Evolutionary conservation across 2,113 vertebrate genomes (phyloP).

Genomic region (Sylvia atricapilla): DNA sequence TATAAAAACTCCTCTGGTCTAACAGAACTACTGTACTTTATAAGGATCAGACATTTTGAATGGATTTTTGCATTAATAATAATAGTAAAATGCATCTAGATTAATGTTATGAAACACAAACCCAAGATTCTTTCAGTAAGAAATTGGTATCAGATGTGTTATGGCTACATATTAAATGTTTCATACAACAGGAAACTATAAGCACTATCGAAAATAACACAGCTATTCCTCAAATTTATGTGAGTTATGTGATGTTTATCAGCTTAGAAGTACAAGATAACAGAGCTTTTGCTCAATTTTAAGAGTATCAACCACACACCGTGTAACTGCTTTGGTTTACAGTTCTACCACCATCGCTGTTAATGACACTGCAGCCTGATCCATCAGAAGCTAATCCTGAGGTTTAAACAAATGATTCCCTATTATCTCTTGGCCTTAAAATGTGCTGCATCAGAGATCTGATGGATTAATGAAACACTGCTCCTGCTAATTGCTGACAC

Average conservation of each 20-base stretch:
- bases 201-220: background rate
- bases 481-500: constrained; percentile 87
- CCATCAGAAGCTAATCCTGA: constrained; percentile 68
- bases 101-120: background rate
- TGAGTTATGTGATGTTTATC: background rate
- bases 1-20: background rate
- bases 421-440: constrained; percentile 75
- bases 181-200: background rate
- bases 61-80: background rate
- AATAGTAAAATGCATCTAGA: background rate
- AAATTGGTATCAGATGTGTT: background rate
- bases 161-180: background rate
- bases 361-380: constrained; percentile 16
- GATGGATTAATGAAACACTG: constrained; percentile 84
- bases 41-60: background rate
- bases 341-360: background rate
- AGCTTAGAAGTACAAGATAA: background rate
- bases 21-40: background rate
- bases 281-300: background rate
- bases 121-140: background rate
- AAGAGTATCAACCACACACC: background rate
- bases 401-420: constrained; percentile 74
- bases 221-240: background rate
- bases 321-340: background rate
- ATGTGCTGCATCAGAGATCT: constrained; percentile 74